Percentiles rank a stretch among this genome's conserved stretches.
Evolutionary conservation across 2,797 vertebrate genomes (phyloP).

Genomic region (Clarias laeviceps): DNA sequence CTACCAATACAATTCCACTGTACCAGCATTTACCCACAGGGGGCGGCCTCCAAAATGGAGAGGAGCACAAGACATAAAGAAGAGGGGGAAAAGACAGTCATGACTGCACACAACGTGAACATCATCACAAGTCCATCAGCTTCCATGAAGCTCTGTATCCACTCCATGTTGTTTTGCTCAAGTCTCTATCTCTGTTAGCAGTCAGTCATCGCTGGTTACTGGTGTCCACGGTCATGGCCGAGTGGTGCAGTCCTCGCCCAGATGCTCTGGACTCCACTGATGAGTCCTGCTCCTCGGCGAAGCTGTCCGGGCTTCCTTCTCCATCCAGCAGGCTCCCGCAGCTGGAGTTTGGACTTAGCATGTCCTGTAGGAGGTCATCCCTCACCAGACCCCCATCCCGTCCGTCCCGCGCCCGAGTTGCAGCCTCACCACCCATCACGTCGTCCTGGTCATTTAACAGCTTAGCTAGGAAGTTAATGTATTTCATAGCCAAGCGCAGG

Average conservation of each 20-base stretch:
- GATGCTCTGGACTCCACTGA: conserved; percentile 74
- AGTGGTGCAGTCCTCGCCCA: conserved; percentile 71
- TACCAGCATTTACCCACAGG: conserved; percentile 48
- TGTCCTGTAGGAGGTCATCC: conserved; percentile 81
- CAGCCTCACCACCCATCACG: conserved; percentile 72
- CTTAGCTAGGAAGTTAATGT: conserved; percentile 89
- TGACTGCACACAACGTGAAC: conserved; percentile 51
- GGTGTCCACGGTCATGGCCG: conserved; percentile 74
- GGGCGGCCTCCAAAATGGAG: conserved; percentile 32
- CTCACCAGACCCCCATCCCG: conserved; percentile 75
- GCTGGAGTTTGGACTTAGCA: conserved; percentile 84
- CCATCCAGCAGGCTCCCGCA: conserved; percentile 82
- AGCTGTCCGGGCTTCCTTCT: conserved; percentile 83
- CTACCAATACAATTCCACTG: conserved; percentile 40
- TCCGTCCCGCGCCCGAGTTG: conserved; percentile 50
- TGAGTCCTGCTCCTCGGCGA: conserved; percentile 80
- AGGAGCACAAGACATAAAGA: conserved; percentile 43
- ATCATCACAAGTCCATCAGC: conserved; percentile 39
- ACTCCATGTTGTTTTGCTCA: neutral
- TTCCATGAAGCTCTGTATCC: conserved; percentile 12
- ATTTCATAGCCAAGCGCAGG: conserved; percentile 88
- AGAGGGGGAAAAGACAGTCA: conserved; percentile 57
- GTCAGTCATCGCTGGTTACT: conserved; percentile 77
- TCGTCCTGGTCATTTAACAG: conserved; percentile 87
- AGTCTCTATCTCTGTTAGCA: conserved; percentile 12